phyloP scores from a whole-genome alignment of 2,888 invertebrate genomes.

The Rutpela maculata region DNA sequence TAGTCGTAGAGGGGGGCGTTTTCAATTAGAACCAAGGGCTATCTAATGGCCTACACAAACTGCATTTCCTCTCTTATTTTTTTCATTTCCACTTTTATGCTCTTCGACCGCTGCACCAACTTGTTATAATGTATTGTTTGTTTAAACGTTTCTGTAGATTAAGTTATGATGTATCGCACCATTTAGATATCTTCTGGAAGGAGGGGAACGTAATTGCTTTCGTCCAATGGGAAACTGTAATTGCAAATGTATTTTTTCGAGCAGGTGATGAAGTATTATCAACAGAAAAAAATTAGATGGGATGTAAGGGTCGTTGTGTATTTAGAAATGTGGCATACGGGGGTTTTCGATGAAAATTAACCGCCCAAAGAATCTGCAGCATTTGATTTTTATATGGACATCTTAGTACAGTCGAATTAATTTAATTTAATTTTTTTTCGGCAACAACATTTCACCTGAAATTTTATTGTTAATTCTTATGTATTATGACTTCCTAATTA shows the following conservation, averaged over 20 bases:
- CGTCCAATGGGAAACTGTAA: conserved; percentile 1
- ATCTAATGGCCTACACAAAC: conserved; percentile 62
- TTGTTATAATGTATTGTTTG: conserved; percentile 30
- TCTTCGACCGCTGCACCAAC: conserved; percentile 42
- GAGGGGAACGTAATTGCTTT: conserved; percentile 12
- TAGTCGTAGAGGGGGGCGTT: conserved; percentile 54
- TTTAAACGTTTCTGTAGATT: conserved; percentile 27
- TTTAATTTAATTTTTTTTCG: too few species aligned
- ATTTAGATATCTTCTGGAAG: conserved; percentile 17
- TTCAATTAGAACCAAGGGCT: conserved; percentile 57
- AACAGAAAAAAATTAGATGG: too few species aligned
- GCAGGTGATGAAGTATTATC: too few species aligned
- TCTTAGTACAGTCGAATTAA: too few species aligned
- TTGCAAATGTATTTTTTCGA: background rate
- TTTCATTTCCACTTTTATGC: conserved; percentile 54
- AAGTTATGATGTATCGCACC: conserved; percentile 31
- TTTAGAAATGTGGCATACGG: too few species aligned
- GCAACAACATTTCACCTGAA: too few species aligned
- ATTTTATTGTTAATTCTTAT: too few species aligned
- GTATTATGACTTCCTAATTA: too few species aligned
- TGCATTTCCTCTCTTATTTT: conserved; percentile 51
- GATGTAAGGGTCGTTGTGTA: too few species aligned
- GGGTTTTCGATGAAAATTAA: too few species aligned
- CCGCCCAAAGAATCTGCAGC: too few species aligned
- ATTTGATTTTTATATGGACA: too few species aligned